Evolutionary conservation across 2,888 invertebrate genomes (phyloP).

Genomic region (Fabriciana adippe): DNA sequence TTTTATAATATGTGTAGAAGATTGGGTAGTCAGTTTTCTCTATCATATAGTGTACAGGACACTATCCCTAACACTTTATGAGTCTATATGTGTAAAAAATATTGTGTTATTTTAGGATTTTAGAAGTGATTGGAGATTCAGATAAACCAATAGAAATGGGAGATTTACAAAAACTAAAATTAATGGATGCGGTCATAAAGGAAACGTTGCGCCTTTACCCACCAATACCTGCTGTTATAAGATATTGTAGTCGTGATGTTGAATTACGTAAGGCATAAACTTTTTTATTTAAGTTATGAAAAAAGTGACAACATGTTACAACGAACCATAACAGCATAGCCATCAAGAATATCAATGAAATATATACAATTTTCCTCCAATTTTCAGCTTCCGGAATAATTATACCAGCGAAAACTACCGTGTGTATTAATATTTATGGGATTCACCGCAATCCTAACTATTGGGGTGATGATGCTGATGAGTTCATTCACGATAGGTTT

Average conservation of each 20-base stretch:
- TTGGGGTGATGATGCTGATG: constrained; percentile 57
- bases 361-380: neutral
- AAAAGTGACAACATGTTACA: neutral
- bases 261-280: constrained; percentile 5
- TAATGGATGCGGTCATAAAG: constrained; percentile 53
- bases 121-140: constrained; percentile 35
- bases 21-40: too few species aligned
- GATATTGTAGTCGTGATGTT: neutral
- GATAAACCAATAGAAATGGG: constrained; percentile 43
- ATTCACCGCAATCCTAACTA: constrained; percentile 55
- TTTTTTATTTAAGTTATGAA: neutral
- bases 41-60: too few species aligned
- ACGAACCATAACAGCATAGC: neutral
- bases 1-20: too few species aligned
- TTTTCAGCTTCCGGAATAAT: constrained; percentile 11
- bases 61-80: too few species aligned
- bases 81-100: neutral
- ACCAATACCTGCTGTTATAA: constrained; percentile 45
- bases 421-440: constrained; percentile 50
- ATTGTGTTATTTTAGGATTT: neutral
- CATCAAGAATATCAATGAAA: too few species aligned
- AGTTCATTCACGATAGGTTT: constrained; percentile 60
- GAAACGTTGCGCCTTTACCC: constrained; percentile 54
- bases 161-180: constrained; percentile 49
- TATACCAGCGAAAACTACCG: constrained; percentile 5